A percentile compares a stretch with the other conserved stretches of the same genome.
Evolutionary conservation across 2,113 vertebrate genomes (phyloP).

Genomic region (Cochlearius cochlearius): DNA sequence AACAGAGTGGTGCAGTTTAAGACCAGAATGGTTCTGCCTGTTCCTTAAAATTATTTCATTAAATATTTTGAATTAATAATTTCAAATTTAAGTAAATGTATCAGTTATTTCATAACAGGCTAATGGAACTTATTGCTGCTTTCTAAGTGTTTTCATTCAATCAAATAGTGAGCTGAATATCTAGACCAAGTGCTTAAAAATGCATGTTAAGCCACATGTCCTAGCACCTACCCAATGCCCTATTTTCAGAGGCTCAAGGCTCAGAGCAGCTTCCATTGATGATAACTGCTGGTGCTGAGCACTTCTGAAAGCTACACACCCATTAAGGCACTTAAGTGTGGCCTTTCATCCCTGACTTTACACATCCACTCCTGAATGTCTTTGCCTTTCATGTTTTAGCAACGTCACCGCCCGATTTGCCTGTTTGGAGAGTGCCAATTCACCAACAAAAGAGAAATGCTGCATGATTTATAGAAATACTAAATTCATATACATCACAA

Average conservation of each 20-base stretch:
- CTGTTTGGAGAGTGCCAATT: background rate
- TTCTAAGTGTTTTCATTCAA: background rate
- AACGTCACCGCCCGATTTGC: background rate
- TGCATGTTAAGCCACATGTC: background rate
- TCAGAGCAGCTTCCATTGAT: background rate
- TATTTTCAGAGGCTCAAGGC: background rate
- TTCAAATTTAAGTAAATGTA: background rate
- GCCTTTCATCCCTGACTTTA: conserved; percentile 7
- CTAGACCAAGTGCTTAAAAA: background rate
- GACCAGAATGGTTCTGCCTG: background rate
- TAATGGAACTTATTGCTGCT: background rate
- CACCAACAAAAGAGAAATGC: background rate
- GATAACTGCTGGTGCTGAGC: background rate
- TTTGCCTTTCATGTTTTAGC: background rate
- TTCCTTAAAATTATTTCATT: background rate
- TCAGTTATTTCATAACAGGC: background rate
- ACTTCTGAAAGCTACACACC: background rate
- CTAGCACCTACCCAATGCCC: background rate
- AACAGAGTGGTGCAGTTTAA: background rate
- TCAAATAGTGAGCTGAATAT: background rate
- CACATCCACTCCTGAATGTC: background rate
- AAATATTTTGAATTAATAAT: background rate
- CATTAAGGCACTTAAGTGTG: background rate
- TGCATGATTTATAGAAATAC: background rate
- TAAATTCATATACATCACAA: background rate